Base-by-base conservation (phyloP, 2,113 vertebrate genomes). In the Engraulis encrasicolus region DNA sequence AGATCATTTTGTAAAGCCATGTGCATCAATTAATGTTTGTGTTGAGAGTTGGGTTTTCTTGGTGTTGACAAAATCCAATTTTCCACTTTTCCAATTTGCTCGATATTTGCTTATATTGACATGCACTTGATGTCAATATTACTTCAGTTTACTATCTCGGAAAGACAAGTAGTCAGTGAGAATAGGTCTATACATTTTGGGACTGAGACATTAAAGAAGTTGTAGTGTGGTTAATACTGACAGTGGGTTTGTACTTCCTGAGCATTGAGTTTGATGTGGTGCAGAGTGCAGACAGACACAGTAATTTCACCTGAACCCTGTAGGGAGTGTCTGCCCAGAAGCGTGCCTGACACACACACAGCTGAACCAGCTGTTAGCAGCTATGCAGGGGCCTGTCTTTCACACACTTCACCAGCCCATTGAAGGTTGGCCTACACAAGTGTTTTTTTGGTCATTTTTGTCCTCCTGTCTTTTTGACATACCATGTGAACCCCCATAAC, bases 221-320 rank as follows among this genome's bases (percentile, higher is more conserved):
- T 27, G 23, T 12, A 2, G n/a, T 66, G 58, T 66, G 23, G 23
- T 14, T 66, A 66, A 66, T 66, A n/a, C n/a, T n/a, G 84, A 91
- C 89, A 90, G 91, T 89, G 88, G 90, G 2, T 80, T 23, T 81
- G 23, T 17, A 27, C 89, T 92, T 93, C 93, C 92, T 92, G 89
- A 54, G 50, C 0, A 9, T n/a, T 71, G 54, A 84, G 84, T 92
- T 93, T 93, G 92, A 92, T 92, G 92, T 93, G 91, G 91, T 91
- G 88, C 23, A 90, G 82, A 86, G 83, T 71, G 78, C 58, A 66
- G 58, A 66, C 58, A 82, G 79, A 78, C 84, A 86, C 11, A 6
- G 45, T 82, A 45, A 50, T 90, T 85, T 85, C 87, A 91, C 90
- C 91, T 90, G 90, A 85, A 83, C 85, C 89, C 85, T 86, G 87